Base-by-base conservation (phyloP, 2,113 vertebrate species). In the Acrocephalus arundinaceus region DNA sequence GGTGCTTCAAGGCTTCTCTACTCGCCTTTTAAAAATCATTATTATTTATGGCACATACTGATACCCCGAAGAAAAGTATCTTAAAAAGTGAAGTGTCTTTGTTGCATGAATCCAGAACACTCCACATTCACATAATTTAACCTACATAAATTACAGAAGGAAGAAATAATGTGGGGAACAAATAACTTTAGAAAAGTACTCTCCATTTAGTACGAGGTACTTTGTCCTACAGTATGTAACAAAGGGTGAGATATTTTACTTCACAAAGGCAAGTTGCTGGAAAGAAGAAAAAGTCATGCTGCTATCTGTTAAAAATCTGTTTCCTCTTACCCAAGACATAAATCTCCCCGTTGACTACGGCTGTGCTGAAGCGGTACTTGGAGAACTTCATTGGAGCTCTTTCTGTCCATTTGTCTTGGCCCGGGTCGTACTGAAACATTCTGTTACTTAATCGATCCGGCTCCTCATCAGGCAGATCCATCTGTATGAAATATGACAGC, bases 371-470 rank as follows among this genome's bases (percentile, higher is more conserved):
- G 62, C 99, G 98, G 94, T 99, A 99, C 96, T 99, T 99, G 41
- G 99, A 99, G 95, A 98, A 99, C 91, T 98, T 99, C 99, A 99
- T 99, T 11, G 99, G 98, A 1, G 98, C 74, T 4, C 98, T 92
- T 91, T 98, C 98, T 15, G 66, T 97, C 99, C 99, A 99, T 85
- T 98, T 98, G 94, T 99, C 99, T 96, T 94, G 98, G 86, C 97
- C 95, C 2, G 99, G 99, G 94, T 99, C 98, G 41, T 99, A 99
- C 83, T 97, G 98, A 96, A 99, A 97, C n/a, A 97, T 97, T 87
- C 98, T 98, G 98, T 99, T 99, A 97, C 98, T 99, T 95, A 99
- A 98, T 96, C 98, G 98, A 96, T 99, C 99, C 6, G 98, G 99
- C 96, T 99, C 99, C 95, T 99, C 99, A 83, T 99, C 98, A 82